phyloP scores from a whole-genome alignment of 2,888 invertebrate genomes.

The Noctua janthina region DNA sequence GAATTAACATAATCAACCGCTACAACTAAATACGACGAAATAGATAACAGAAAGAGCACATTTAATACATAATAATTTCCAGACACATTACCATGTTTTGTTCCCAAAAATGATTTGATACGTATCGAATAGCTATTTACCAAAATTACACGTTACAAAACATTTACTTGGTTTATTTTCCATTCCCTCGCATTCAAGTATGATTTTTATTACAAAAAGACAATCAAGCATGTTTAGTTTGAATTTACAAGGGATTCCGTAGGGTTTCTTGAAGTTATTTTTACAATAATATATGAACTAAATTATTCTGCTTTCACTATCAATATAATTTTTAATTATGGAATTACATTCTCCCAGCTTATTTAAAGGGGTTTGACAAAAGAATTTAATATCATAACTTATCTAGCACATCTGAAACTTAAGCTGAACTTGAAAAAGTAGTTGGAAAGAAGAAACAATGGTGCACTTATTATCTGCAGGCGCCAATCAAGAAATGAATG shows the following conservation, averaged over 20 bases:
- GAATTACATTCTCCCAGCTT: neutral
- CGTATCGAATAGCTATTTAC: constrained; percentile 89
- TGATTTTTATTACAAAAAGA: constrained; percentile 83
- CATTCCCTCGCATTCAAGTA: constrained; percentile 85
- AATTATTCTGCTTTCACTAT: neutral
- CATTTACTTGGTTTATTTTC: constrained; percentile 87
- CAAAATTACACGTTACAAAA: constrained; percentile 88
- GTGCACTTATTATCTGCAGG: constrained; percentile 9
- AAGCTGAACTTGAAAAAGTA: neutral
- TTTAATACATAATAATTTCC: constrained; percentile 70
- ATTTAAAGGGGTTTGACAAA: neutral
- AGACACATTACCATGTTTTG: constrained; percentile 80
- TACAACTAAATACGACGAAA: constrained; percentile 44
- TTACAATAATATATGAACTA: too few relatives aligned
- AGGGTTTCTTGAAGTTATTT: constrained; percentile 27
- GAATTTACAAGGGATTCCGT: constrained; percentile 69
- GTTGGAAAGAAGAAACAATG: constrained; percentile 16
- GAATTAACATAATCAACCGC: constrained; percentile 36
- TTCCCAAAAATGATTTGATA: constrained; percentile 85
- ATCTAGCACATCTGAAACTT: neutral
- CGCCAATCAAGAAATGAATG: constrained; percentile 34
- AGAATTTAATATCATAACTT: neutral
- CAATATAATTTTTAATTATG: neutral
- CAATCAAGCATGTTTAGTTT: constrained; percentile 68
- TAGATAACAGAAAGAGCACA: constrained; percentile 53